Percentiles rank a stretch among this genome's conserved stretches.
Evolutionary conservation across 2,888 invertebrate genomes (phyloP).

Genomic region (Anthoptus insignis): DNA sequence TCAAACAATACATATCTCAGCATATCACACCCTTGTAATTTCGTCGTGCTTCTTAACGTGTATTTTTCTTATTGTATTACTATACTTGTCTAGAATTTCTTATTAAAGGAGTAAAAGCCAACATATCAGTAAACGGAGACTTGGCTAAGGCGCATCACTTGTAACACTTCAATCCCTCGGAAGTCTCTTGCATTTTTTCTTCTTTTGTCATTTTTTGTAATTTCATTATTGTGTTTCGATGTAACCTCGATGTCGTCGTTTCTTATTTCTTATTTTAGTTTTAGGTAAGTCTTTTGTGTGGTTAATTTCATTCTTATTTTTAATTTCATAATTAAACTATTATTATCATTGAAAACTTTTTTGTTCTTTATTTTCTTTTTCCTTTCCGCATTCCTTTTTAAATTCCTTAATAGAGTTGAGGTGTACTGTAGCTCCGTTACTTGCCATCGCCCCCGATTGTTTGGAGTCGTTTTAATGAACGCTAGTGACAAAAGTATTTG

Average conservation of each 20-base stretch:
- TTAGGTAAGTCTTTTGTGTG: slow-evolving; percentile 81
- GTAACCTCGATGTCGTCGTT: slow-evolving; percentile 69
- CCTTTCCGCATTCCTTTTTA: slow-evolving; percentile 66
- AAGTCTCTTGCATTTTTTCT: slow-evolving; percentile 54
- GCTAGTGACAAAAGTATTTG: slow-evolving; percentile 77
- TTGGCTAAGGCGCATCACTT: slow-evolving; percentile 76
- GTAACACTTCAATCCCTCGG: slow-evolving; percentile 52
- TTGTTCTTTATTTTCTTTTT: slow-evolving; percentile 76
- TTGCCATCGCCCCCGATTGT: slow-evolving; percentile 41
- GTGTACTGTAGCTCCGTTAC: slow-evolving; percentile 30
- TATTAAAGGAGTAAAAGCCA: slow-evolving; percentile 69
- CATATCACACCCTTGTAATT: slow-evolving; percentile 72
- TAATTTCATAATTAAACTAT: slow-evolving; percentile 85
- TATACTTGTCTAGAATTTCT: slow-evolving; percentile 60
- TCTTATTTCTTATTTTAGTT: slow-evolving; percentile 76
- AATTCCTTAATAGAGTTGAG: slow-evolving; percentile 34
- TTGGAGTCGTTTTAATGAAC: slow-evolving; percentile 61
- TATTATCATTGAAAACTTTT: slow-evolving; percentile 81
- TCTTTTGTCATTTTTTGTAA: slow-evolving; percentile 45
- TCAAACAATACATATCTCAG: slow-evolving; percentile 69
- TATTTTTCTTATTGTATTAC: slow-evolving; percentile 66
- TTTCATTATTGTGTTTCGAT: slow-evolving; percentile 58
- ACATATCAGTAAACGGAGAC: slow-evolving; percentile 79
- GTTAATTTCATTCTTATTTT: slow-evolving; percentile 86
- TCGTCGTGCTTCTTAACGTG: slow-evolving; percentile 73